A percentile compares a stretch with the other conserved stretches of the same genome.
Evolutionary conservation across 2,113 vertebrate species (phyloP).

Genomic region (Upupa epops): DNA sequence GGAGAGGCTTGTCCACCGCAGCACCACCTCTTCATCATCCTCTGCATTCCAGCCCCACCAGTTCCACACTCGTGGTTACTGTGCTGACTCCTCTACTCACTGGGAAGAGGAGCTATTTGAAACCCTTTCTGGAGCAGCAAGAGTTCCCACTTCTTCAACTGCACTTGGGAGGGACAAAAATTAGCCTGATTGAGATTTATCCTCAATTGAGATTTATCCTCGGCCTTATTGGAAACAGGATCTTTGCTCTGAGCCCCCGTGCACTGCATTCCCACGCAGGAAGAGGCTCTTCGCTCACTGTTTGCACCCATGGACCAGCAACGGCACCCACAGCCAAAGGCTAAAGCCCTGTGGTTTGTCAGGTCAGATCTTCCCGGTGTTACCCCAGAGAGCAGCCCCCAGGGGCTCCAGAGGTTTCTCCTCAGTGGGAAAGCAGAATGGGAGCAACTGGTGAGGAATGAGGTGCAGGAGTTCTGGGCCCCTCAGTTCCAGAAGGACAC

Average conservation of each 20-base stretch:
- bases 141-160: too few relatives aligned
- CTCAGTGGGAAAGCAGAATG: neutral
- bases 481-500: too few relatives aligned
- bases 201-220: too few relatives aligned
- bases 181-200: too few relatives aligned
- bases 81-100: neutral
- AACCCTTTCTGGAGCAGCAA: neutral
- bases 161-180: neutral
- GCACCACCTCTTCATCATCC: neutral
- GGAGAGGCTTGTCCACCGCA: neutral
- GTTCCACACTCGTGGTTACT: neutral
- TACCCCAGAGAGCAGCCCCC: neutral
- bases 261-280: too few relatives aligned
- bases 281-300: neutral
- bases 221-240: too few relatives aligned
- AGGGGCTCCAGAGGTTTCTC: neutral
- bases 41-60: neutral
- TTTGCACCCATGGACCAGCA: neutral
- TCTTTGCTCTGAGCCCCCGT: too few relatives aligned
- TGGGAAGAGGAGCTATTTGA: neutral
- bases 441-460: rapidly evolving
- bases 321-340: neutral
- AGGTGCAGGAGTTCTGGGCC: neutral
- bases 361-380: neutral
- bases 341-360: neutral